Evolutionary conservation across 92 coral and sea anemone species (phyloP), one percentile per base, ranked within the genome.

Genomic region (Heliopora coerulea): DNA sequence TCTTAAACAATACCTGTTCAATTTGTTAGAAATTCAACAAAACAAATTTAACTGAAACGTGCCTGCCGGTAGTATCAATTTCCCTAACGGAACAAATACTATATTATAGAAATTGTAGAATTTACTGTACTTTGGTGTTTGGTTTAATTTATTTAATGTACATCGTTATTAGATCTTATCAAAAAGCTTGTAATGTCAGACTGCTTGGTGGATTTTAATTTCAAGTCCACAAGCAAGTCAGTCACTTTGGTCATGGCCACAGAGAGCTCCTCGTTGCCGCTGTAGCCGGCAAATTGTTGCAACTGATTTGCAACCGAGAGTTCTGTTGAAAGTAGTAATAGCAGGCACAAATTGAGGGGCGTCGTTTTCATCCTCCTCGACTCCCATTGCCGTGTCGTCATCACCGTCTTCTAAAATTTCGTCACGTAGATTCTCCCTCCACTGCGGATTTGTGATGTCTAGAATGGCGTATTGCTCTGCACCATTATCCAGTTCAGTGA

Each of bases 231-330:
- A 23, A 68, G 56, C 34, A 48, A 20, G 31, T 80, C 72, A 12
- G 20, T 18, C 9, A 72, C 73, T 10, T 57, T 18, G 19, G 33
- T 33, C 13, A 80, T 34, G 13, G 80, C 73, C 10, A 15, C 2
- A 13, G 80, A 25, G 28, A 80, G 68, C 11, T 54, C 58, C 25
- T 62, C 33, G 31, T 27, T 15, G 21, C 81, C 75, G 18, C 28
- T 35, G 52, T 72, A 80, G 79, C 44, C 79, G 42, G 84, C 17
- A 56, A 70, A 59, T 18, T 59, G 79, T 46, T 8, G 21, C 62
- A 72, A 42, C 73, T 59, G 42, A 18, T 72, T 49, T 26, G 42
- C 37, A 37, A 80, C 62, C 44, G 0, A 48, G 21, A n/a, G 84
- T 80, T 30, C 11, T 56, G 23, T 48, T 29, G n/a, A 73, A 49